Percentiles rank a stretch among this genome's conserved stretches.
Conservation (phyloP, 2,888 invertebrate species). For the Blastobasis lacticolella region DNA sequence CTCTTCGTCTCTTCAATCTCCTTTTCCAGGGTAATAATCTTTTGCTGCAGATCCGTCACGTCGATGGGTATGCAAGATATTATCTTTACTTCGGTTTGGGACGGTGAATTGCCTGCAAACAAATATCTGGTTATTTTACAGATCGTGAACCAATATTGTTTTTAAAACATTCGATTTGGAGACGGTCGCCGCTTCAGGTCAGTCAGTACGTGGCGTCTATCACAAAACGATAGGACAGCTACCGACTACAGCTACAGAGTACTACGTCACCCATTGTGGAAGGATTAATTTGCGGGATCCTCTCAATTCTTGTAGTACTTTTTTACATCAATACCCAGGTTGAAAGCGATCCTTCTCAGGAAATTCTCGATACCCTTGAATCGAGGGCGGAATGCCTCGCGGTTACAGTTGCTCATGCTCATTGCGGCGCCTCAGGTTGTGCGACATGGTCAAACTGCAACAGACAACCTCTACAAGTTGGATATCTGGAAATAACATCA, state of each 20-base stretch:
- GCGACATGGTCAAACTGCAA: neutral
- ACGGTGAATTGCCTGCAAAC: slow-evolving; percentile 53
- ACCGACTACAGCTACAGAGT: too few relatives aligned
- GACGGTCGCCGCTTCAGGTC: too few relatives aligned
- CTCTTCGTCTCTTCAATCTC: slow-evolving; percentile 27
- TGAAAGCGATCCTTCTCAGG: slow-evolving; percentile 50
- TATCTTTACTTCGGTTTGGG: slow-evolving; percentile 64
- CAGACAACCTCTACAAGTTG: too few relatives aligned
- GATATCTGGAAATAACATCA: too few relatives aligned
- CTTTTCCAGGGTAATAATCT: slow-evolving; percentile 43
- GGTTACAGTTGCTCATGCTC: too few relatives aligned
- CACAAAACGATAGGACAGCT: too few relatives aligned
- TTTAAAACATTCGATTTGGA: too few relatives aligned
- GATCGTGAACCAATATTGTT: too few relatives aligned
- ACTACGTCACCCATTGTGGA: too few relatives aligned
- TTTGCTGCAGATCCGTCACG: slow-evolving; percentile 59
- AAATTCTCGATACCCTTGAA: slow-evolving; percentile 60
- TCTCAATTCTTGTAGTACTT: neutral
- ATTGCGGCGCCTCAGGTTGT: too few relatives aligned
- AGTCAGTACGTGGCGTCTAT: too few relatives aligned
- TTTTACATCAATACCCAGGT: slow-evolving; percentile 33
- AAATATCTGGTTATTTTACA: neutral
- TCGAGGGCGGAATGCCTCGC: slow-evolving; percentile 23
- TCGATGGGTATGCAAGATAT: slow-evolving; percentile 67
- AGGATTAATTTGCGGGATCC: neutral